Evolutionary conservation across 2,888 invertebrate genomes (phyloP).

Genomic region (Galeruca laticollis): DNA sequence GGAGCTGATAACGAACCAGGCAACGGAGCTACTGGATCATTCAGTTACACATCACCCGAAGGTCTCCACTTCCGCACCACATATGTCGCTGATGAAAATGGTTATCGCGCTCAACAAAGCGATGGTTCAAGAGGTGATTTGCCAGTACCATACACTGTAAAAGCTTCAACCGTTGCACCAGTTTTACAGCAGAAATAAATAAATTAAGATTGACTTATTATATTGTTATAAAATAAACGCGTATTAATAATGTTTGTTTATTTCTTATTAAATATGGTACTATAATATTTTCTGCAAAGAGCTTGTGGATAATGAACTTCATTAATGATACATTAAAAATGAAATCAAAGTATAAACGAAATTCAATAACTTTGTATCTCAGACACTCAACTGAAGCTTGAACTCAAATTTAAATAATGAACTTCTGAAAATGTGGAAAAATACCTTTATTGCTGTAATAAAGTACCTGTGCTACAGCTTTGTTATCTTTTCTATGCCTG

Average conservation of each 20-base stretch:
- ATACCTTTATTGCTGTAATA: too few species aligned
- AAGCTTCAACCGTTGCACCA: background rate
- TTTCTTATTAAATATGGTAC: background rate
- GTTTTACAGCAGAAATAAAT: slow-evolving; percentile 4
- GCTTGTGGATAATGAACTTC: too few species aligned
- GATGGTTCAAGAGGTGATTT: slow-evolving; percentile 27
- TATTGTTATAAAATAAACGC: slow-evolving; percentile 5
- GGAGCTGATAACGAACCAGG: slow-evolving; percentile 54
- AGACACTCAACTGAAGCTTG: too few species aligned
- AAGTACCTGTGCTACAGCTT: too few species aligned
- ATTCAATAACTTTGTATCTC: too few species aligned
- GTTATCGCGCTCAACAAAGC: slow-evolving; percentile 56
- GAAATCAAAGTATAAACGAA: too few species aligned
- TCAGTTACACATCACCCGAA: slow-evolving; percentile 56
- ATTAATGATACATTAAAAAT: too few species aligned
- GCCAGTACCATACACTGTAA: background rate
- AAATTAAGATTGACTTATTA: background rate
- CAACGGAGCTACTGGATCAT: slow-evolving; percentile 63
- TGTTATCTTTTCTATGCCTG: too few species aligned
- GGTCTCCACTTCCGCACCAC: slow-evolving; percentile 50
- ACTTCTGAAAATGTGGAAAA: too few species aligned
- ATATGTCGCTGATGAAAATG: slow-evolving; percentile 59
- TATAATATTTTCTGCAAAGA: too few species aligned
- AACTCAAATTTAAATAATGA: too few species aligned
- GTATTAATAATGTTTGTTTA: background rate